Evolutionary conservation across 2,888 invertebrate genomes (phyloP), one percentile per base, ranked within the genome.

Genomic region (Aphodius sticticus): DNA sequence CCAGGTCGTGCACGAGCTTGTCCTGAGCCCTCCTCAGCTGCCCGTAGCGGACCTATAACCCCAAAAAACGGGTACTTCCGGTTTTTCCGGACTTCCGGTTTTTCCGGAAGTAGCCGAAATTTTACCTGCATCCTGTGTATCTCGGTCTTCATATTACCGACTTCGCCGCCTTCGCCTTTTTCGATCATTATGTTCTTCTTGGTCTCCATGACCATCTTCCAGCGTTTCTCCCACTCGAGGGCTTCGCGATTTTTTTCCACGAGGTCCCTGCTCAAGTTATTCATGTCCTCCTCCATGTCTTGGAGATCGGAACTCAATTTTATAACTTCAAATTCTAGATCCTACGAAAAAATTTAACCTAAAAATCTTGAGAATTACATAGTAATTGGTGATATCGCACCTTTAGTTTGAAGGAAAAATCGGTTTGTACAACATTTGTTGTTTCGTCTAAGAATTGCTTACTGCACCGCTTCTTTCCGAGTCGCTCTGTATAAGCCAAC

Each of bases 71-170:
- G 37, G 53, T 9, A 53, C 7, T 9, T 9, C 12, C 9, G 7
- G 53, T 9, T 53, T 53, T 53, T 53, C 9, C 7, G 7, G 53
- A 53, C 12, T 53, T 12, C 12, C 9, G 7, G 53, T 9, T 53
- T 53, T 53, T 53, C 9, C 7, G 7, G 53, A 53, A 9, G 7
- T 12, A 53, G 16, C 53, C n/a, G 6, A 6, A 26, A 26, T 79
- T 86, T 89, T 87, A 96, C 95, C 89, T 95, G 93, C 96, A 96
- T 96, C 83, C 94, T 92, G 84, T 96, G 96, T 85, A 96, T 96
- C 90, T 96, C 96, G 69, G 90, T 91, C 86, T 92, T 94, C 96
- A 96, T 96, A 53, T 91, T 91, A 0, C 93, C 93, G 16, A 96
- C 92, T 87, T 96, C 96, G 2, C 96, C 95, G 6, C 91, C 92